Conservation (phyloP, 2,888 invertebrate species). For the Tenodera sinensis region DNA sequence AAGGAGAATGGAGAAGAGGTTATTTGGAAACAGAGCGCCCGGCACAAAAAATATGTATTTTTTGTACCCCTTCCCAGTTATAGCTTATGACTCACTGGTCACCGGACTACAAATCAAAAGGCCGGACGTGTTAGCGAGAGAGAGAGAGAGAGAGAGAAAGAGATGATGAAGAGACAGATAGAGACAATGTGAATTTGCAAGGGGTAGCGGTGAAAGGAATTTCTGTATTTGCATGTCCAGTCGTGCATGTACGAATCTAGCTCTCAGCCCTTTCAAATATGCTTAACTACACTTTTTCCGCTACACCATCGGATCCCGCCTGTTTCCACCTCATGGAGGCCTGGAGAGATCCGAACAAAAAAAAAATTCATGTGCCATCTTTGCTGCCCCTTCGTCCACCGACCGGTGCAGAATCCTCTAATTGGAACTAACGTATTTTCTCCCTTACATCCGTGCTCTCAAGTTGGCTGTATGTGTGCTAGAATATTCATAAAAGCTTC, state of each 20-base stretch:
- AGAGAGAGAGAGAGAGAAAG: neutral
- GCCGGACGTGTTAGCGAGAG: neutral
- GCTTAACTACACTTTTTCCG: neutral
- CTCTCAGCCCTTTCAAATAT: neutral
- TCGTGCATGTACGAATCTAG: neutral
- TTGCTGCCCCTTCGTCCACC: neutral
- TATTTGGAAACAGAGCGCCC: constrained; percentile 15
- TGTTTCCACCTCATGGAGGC: neutral
- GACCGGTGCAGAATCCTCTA: neutral
- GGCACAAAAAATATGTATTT: constrained; percentile 7
- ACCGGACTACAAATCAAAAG: constrained; percentile 17
- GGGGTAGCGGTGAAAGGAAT: neutral
- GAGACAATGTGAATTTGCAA: neutral
- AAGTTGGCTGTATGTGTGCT: neutral
- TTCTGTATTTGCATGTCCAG: neutral
- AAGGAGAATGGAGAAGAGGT: constrained; percentile 4
- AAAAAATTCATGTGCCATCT: neutral
- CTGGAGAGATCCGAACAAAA: neutral
- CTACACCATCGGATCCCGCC: neutral
- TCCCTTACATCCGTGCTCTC: neutral
- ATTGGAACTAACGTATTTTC: neutral
- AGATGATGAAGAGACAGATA: neutral
- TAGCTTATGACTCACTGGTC: constrained; percentile 16
- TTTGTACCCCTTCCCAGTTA: neutral
- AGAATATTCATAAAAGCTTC: neutral